These are phyloP conservation scores for Conus betulinus DNA, from an alignment of 1,140 invertebrate species.

Conservation along the genomic window DNA sequence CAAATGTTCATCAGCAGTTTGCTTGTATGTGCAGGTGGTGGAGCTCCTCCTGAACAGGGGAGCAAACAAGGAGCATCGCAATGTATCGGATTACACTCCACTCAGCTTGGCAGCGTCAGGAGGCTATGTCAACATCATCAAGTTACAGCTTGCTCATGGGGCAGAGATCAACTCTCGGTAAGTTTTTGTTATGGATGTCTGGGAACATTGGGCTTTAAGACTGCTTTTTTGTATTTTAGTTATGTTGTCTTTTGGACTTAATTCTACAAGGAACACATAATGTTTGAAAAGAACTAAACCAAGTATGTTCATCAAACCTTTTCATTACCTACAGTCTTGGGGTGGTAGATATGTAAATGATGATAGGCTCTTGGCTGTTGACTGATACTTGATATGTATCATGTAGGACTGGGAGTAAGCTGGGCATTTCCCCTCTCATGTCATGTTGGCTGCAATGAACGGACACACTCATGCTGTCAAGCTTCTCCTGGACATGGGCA, in stretches of 20 bases:
- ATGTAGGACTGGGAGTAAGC: conserved; percentile 93
- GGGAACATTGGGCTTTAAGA: no score
- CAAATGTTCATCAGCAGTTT: background rate
- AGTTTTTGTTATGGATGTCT: background rate
- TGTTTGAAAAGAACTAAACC: no score
- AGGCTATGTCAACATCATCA: conserved; percentile 99
- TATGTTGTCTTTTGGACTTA: no score
- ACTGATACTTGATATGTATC: background rate
- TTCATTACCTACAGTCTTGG: no score
- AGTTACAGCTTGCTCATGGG: conserved; percentile 92
- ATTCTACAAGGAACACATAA: no score
- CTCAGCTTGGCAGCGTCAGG: conserved; percentile 97
- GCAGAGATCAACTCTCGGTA: conserved; percentile 96
- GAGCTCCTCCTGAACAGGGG: conserved; percentile 90
- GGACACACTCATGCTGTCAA: conserved; percentile 99
- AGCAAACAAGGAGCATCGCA: conserved; percentile 99
- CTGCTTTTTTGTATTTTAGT: no score
- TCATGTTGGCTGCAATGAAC: conserved; percentile 99
- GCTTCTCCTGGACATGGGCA: conserved; percentile 96
- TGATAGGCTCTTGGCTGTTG: background rate
- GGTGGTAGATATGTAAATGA: no score
- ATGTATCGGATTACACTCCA: conserved; percentile 99
- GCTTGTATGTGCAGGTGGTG: conserved; percentile 82
- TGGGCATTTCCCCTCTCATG: conserved; percentile 98
- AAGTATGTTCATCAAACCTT: no score